A percentile compares a stretch with the other conserved stretches of the same genome.
These are phyloP conservation scores for Trichogramma dendrolimi DNA, from an alignment of 2,888 invertebrate genomes.

Conservation along the genomic window DNA sequence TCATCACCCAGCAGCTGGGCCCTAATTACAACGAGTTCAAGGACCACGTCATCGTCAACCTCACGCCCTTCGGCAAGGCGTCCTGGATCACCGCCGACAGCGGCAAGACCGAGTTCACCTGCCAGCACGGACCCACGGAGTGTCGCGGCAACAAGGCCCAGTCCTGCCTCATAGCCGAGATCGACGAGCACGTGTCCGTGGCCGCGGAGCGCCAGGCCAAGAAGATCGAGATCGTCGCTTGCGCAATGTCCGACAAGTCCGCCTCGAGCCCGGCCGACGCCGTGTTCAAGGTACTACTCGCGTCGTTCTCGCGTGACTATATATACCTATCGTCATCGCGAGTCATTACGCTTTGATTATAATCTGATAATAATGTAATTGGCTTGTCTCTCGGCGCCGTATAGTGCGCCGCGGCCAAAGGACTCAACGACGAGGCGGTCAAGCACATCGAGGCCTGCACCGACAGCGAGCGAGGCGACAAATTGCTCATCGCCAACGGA, in stretches of 20 bases:
- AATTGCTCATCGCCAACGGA: slow-evolving; percentile 48
- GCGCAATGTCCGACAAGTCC: slow-evolving; percentile 25
- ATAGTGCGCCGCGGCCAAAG: slow-evolving; percentile 47
- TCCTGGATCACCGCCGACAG: slow-evolving; percentile 16
- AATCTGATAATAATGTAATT: neutral
- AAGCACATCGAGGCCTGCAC: slow-evolving; percentile 41
- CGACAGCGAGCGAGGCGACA: slow-evolving; percentile 39
- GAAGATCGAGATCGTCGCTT: slow-evolving; percentile 29
- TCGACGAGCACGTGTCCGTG: slow-evolving; percentile 4
- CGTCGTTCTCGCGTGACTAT: no score
- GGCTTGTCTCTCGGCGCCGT: slow-evolving; percentile 15
- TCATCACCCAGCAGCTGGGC: slow-evolving; percentile 52
- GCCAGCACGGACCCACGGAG: slow-evolving; percentile 56
- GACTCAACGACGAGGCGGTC: slow-evolving; percentile 34
- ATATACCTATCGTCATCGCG: neutral
- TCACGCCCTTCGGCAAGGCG: slow-evolving; percentile 57
- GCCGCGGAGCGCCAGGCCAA: slow-evolving; percentile 17
- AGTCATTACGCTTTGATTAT: no score
- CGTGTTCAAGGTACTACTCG: slow-evolving; percentile 36
- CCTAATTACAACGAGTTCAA: slow-evolving; percentile 49
- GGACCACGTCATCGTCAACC: slow-evolving; percentile 47
- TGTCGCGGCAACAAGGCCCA: slow-evolving; percentile 56
- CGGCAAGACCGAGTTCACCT: slow-evolving; percentile 41
- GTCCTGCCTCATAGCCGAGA: slow-evolving; percentile 50
- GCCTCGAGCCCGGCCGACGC: slow-evolving; percentile 34